Percentiles rank a stretch among this genome's conserved stretches.
These are phyloP conservation scores for Phoxinus dragarum DNA, from an alignment of 2,797 vertebrate species.

Conservation along the genomic window DNA sequence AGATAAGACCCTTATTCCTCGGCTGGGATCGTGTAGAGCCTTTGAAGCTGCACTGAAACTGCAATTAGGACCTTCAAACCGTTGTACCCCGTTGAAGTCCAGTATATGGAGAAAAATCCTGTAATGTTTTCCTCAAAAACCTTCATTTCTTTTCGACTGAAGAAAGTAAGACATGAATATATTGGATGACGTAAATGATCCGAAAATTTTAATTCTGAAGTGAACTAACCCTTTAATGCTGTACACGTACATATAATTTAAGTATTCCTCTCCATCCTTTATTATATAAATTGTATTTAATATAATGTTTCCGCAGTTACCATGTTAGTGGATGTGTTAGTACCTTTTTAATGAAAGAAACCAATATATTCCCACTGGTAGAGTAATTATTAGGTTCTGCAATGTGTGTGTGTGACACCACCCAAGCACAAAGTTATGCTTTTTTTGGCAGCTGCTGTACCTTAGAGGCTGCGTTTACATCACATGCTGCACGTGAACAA, in stretches of 20 bases:
- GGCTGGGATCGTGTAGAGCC: too few relatives aligned
- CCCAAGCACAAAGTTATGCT: background rate
- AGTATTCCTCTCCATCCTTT: background rate
- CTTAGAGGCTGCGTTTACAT: background rate
- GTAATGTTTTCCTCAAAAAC: too few relatives aligned
- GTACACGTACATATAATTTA: background rate
- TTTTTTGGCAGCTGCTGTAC: background rate
- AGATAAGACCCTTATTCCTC: too few relatives aligned
- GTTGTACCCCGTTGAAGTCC: too few relatives aligned
- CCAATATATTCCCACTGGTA: background rate
- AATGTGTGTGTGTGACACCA: background rate
- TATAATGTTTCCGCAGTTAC: background rate
- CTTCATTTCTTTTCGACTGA: too few relatives aligned
- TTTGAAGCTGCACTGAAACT: too few relatives aligned
- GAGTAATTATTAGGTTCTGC: background rate
- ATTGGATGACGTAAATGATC: too few relatives aligned
- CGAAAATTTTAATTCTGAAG: too few relatives aligned
- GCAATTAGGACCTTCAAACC: too few relatives aligned
- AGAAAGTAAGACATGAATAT: too few relatives aligned
- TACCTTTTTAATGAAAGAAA: background rate
- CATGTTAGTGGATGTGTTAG: background rate
- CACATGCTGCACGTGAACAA: background rate
- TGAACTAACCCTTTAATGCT: background rate
- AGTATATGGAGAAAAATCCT: too few relatives aligned
- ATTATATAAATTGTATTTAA: background rate